Conservation (phyloP, 2,888 invertebrate genomes). For the Cyclophora punctaria region DNA sequence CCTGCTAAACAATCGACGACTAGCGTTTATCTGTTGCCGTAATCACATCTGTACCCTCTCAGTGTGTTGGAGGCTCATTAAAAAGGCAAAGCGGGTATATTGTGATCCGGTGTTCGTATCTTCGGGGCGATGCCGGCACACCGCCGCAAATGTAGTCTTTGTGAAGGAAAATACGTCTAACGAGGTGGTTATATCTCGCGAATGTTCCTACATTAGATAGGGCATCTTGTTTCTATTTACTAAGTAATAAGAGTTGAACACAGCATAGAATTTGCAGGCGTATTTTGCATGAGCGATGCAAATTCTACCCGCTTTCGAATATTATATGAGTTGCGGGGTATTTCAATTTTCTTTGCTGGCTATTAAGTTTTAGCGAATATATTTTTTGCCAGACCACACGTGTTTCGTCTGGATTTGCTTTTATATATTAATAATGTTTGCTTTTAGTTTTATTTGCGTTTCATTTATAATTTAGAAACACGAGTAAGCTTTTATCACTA, state of each 20-base stretch:
- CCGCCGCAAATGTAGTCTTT: conserved; percentile 26
- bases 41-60: conserved; percentile 26
- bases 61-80: conserved; percentile 36
- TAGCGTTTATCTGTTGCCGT: conserved; percentile 17
- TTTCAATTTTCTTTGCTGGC: conserved; percentile 21
- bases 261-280: conserved; percentile 22
- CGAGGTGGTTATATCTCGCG: conserved; percentile 22
- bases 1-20: conserved; percentile 20
- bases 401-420: neutral
- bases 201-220: conserved; percentile 19
- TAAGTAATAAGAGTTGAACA: conserved; percentile 17
- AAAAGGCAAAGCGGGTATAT: conserved; percentile 37
- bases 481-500: too few relatives aligned
- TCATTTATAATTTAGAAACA: too few relatives aligned
- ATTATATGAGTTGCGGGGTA: conserved; percentile 19
- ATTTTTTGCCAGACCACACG: neutral
- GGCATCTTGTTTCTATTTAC: conserved; percentile 28
- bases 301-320: conserved; percentile 24
- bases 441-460: too few relatives aligned
- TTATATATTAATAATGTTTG: too few relatives aligned
- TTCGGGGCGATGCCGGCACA: conserved; percentile 21
- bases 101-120: conserved; percentile 33
- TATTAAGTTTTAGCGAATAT: neutral
- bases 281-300: conserved; percentile 24
- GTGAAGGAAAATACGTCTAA: conserved; percentile 34